Evolutionary conservation across 2,888 invertebrate species (phyloP), one percentile per base, ranked within the genome.

Genomic region (Dinocampus coccinellae): DNA sequence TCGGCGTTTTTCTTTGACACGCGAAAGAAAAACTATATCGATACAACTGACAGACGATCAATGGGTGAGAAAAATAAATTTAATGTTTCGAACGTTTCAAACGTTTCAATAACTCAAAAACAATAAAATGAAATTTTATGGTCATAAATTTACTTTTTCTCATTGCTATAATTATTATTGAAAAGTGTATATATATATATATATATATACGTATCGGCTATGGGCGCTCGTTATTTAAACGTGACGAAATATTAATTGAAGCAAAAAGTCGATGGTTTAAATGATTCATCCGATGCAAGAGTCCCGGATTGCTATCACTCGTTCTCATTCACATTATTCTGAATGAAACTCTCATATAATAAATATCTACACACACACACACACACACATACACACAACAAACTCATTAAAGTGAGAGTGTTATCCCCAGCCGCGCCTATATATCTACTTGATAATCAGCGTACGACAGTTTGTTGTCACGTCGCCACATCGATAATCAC

Each of bases 161-260:
- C 9, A 3, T 13, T 3, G 3, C 33, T 60, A 9, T 39, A 16
- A 62, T 62, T 29, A 29, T 29, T 29, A 29, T 29, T 29, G 7
- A 4, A 4, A 29, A 4, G 29, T 29, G 29, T 24, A 2, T 24
- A 62, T 34, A 22, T 33, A 33, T 33, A 10, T 60, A 20, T 39
- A 33, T 29, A 36, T 47, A 7, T n/a, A 16, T 4, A 7, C 3
- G 1, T 1, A 47, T 6, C 47, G 9, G 16, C 47, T 20, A 47
- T 69, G 29, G 53, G 42, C 52, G 3, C 39, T 57, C 9, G 34
- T 33, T 39, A 69, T 34, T 52, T 80, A 80, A 80, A 80, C 81
- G 75, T 82, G 79, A 83, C 82, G 82, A 83, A 84, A 83, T 84
- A 83, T 83, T 84, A 83, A 84, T 84, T 83, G 82, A 82, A 78